These are phyloP conservation scores for Chloroclystis v-ata DNA, from an alignment of 2,888 invertebrate genomes.

Conservation along the genomic window DNA sequence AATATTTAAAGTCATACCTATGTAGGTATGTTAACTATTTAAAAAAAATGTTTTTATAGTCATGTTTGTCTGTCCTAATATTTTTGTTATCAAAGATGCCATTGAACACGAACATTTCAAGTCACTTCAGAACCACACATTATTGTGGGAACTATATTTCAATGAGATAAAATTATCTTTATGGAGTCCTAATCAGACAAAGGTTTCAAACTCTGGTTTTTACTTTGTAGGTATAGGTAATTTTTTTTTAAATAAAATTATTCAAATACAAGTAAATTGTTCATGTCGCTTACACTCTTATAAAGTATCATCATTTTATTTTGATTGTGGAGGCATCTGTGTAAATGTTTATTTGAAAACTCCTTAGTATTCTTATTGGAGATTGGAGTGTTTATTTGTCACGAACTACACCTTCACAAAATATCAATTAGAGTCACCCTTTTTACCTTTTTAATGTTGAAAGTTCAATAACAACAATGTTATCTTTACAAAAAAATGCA, in stretches of 20 bases:
- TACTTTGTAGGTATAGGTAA: too few species aligned
- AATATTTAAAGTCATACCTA: too few species aligned
- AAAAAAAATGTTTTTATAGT: too few species aligned
- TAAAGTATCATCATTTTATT: too few species aligned
- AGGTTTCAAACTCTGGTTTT: too few species aligned
- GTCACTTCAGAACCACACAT: neutral
- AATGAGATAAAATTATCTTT: slow-evolving; percentile 14
- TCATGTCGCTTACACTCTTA: too few species aligned
- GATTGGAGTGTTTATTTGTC: slow-evolving; percentile 13
- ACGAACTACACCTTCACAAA: slow-evolving; percentile 6
- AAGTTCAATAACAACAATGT: slow-evolving; percentile 14
- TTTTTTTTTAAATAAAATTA: too few species aligned
- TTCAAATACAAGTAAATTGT: too few species aligned
- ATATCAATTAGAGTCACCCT: slow-evolving; percentile 13
- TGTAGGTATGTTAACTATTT: too few species aligned
- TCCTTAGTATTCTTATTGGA: slow-evolving; percentile 1
- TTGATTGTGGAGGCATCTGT: too few species aligned
- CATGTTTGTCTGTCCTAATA: neutral
- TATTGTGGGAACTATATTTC: slow-evolving; percentile 15
- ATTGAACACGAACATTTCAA: slow-evolving; percentile 6
- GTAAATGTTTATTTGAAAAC: neutral
- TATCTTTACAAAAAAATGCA: slow-evolving; percentile 20
- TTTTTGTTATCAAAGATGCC: slow-evolving; percentile 1
- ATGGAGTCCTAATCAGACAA: slow-evolving; percentile 10
- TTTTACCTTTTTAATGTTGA: slow-evolving; percentile 14